Evolutionary conservation across 2,888 invertebrate genomes (phyloP).

Genomic region (Drosophila longiperda): DNA sequence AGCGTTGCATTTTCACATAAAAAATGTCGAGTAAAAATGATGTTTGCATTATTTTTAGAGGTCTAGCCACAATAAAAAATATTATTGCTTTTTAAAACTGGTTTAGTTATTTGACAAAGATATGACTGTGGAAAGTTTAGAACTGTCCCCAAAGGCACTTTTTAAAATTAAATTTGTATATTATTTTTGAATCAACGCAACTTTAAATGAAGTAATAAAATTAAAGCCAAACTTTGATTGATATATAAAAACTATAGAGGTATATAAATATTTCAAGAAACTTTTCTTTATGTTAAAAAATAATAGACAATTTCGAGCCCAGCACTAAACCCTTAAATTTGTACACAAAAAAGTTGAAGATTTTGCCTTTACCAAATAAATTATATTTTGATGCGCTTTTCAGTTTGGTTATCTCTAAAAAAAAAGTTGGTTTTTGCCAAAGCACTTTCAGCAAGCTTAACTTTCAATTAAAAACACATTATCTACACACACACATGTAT

Average conservation of each 20-base stretch:
- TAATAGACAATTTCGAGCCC: too few relatives aligned
- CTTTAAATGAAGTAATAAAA: neutral
- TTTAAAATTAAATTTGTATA: neutral
- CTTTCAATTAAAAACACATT: constrained; percentile 77
- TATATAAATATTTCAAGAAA: neutral
- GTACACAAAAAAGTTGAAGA: neutral
- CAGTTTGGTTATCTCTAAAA: neutral
- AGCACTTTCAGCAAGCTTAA: constrained; percentile 40
- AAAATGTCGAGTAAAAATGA: neutral
- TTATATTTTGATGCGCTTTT: neutral
- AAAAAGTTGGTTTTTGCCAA: neutral
- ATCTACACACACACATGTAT: constrained; percentile 34
- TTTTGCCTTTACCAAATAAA: neutral
- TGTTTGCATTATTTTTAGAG: neutral
- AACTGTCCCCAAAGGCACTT: neutral
- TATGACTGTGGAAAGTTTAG: neutral
- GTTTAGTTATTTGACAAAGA: neutral
- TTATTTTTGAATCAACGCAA: neutral
- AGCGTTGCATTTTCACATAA: neutral
- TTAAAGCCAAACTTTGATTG: neutral
- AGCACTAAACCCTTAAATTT: too few relatives aligned
- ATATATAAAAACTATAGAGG: neutral
- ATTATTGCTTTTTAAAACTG: neutral
- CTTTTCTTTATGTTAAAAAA: neutral
- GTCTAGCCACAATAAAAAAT: neutral